Base-by-base conservation (phyloP, 2,888 invertebrate species). In the Apeira syringaria region DNA sequence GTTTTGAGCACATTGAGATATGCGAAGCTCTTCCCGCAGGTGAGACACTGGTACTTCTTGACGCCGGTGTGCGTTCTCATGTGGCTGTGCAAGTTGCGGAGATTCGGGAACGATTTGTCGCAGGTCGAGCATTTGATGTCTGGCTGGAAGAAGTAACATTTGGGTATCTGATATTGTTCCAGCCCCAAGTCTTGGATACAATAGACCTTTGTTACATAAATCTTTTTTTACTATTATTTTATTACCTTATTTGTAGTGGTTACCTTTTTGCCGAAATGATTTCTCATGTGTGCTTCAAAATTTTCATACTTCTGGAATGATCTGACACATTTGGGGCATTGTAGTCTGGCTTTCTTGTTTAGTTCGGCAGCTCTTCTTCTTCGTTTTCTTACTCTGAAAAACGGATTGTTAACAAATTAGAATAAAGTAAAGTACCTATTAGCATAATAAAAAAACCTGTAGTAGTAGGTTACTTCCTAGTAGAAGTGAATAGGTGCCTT, bases 1-100 rank as follows among this genome's bases (percentile, higher is more conserved):
- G 94, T 94, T 61, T 92, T 92, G 31, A 95, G 72, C 60, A 93
- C 93, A 56, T 93, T 93, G 53, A 93, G 91, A 24, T 93, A 93
- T 0, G 92, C 92, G 63, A 93, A 93, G 61, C 91, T 91, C 77
- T 93, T 93, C 6, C 91, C 92, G 54, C 93, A 93, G 2, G 83
- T 85, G 28, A 88, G 82, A 55, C 93, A 93, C 48, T 91, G 87
- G 68, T 93, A 93, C 24, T 92, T 92, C 29, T 92, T 85, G 22
- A 86, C 75, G 7, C 92, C 92, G 0, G 89, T 91, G 64, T 93
- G 93, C 0, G 89, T 91, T 29, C 93, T 91, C 20, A 80, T 81
- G 60, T 93, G 93, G 55, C 92, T 92, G 50, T 91, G 91, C 9
- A 93, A 75, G 56, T 92, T 90, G 56, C 92, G 92, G 24, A 91